Conservation (phyloP, 2,797 vertebrate genomes). For the Neosilurus mollespiculum region DNA sequence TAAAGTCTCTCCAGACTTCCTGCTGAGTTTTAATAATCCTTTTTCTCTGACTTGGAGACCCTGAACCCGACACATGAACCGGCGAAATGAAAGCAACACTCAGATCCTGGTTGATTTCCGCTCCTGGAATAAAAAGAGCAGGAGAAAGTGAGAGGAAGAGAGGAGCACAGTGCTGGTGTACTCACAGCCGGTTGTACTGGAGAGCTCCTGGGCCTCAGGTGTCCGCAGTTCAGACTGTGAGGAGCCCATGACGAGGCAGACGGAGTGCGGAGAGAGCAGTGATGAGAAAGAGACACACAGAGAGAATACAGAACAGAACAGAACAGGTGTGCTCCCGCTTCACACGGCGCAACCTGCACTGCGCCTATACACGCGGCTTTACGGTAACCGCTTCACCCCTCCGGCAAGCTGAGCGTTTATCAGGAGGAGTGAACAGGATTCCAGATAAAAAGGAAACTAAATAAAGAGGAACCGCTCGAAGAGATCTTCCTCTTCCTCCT, state of each 20-base stretch:
- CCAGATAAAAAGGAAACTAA: no score
- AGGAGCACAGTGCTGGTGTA: not conserved
- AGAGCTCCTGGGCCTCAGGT: not conserved
- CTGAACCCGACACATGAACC: not conserved
- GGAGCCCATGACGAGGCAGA: constrained; percentile 9
- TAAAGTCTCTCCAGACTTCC: not conserved
- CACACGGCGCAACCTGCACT: not conserved
- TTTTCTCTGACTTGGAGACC: not conserved
- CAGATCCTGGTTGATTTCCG: not conserved
- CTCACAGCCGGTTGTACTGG: constrained; percentile 34
- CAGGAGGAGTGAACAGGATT: not conserved
- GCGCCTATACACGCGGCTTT: not conserved
- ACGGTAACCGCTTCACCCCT: not conserved
- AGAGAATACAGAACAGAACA: no score
- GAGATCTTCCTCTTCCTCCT: not conserved
- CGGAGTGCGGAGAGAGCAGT: not conserved
- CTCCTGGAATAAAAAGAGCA: not conserved
- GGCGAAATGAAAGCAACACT: no score
- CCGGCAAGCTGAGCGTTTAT: not conserved
- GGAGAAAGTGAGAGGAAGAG: not conserved
- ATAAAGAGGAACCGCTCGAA: not conserved
- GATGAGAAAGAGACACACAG: not conserved
- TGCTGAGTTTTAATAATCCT: no score
- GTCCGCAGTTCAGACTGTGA: constrained; percentile 9
- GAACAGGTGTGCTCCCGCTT: not conserved